Percentiles rank a stretch among this genome's conserved stretches.
These are phyloP conservation scores for Drosophila pseudotalamancana DNA, from an alignment of 2,888 invertebrate genomes.

Conservation along the genomic window DNA sequence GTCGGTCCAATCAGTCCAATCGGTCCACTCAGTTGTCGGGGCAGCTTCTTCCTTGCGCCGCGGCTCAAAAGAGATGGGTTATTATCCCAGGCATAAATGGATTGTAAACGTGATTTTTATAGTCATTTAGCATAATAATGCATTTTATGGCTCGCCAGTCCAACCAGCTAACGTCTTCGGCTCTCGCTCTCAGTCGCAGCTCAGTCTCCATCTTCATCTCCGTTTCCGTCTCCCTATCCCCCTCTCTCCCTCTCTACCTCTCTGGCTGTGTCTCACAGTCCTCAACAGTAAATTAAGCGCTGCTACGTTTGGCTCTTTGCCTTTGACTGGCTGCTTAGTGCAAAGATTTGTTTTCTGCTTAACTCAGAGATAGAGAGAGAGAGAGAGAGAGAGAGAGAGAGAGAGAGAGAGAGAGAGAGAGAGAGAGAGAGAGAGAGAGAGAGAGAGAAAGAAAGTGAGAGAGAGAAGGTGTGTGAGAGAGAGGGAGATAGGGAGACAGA, in stretches of 20 bases:
- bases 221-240: neutral
- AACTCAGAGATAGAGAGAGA: conserved; percentile 10
- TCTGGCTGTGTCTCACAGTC: conserved; percentile 4
- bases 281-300: conserved; percentile 55
- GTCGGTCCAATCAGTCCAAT: no score
- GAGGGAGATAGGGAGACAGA: neutral
- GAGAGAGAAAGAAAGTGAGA: neutral
- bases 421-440: neutral
- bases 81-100: conserved; percentile 83
- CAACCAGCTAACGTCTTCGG: conserved; percentile 14
- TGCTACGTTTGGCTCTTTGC: conserved; percentile 47
- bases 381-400: neutral
- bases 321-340: conserved; percentile 57
- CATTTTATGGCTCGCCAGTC: conserved; percentile 78
- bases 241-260: conserved; percentile 5
- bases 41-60: conserved; percentile 52
- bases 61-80: conserved; percentile 77
- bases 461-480: neutral
- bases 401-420: neutral
- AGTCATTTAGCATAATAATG: conserved; percentile 84
- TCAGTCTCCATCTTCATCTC: neutral
- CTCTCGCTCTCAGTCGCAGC: conserved; percentile 1
- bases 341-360: conserved; percentile 60
- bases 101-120: conserved; percentile 84
- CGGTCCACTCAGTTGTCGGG: neutral